Evolutionary conservation across 2,888 invertebrate species (phyloP).

Genomic region (Micropterix aruncella): DNA sequence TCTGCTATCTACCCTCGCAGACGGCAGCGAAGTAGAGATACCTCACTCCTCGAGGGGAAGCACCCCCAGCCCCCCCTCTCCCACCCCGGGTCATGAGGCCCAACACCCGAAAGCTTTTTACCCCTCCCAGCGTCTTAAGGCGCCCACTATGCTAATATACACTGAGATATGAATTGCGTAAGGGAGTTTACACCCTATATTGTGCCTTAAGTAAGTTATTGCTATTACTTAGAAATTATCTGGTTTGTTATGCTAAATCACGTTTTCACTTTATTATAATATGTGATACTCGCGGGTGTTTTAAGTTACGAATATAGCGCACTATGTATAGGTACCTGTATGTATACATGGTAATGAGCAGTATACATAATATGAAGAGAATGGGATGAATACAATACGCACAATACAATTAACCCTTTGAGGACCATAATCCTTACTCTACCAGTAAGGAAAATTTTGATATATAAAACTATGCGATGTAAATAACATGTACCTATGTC

Average conservation of each 20-base stretch:
- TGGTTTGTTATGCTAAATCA: not conserved
- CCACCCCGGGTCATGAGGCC: not conserved
- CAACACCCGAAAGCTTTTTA: not conserved
- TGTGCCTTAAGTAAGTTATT: not conserved
- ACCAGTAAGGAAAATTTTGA: no score
- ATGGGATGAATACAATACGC: no score
- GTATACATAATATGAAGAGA: no score
- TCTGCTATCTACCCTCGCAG: slow-evolving; percentile 7
- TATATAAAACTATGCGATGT: no score
- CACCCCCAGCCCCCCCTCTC: slow-evolving; percentile 1
- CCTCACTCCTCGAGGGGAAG: not conserved
- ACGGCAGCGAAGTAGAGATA: no score
- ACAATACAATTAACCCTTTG: no score
- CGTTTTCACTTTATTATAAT: not conserved
- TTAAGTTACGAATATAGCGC: no score
- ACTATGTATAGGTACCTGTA: no score
- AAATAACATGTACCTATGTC: no score
- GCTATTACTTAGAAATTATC: not conserved
- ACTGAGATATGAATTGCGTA: not conserved
- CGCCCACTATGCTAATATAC: not conserved
- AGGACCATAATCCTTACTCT: no score
- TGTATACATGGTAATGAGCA: no score
- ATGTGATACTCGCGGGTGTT: no score
- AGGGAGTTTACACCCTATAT: not conserved
- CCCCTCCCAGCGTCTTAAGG: not conserved